Percentiles rank a stretch among this genome's conserved stretches.
These are phyloP conservation scores for Catocala sponsa DNA, from an alignment of 2,888 invertebrate species.

Conservation along the genomic window DNA sequence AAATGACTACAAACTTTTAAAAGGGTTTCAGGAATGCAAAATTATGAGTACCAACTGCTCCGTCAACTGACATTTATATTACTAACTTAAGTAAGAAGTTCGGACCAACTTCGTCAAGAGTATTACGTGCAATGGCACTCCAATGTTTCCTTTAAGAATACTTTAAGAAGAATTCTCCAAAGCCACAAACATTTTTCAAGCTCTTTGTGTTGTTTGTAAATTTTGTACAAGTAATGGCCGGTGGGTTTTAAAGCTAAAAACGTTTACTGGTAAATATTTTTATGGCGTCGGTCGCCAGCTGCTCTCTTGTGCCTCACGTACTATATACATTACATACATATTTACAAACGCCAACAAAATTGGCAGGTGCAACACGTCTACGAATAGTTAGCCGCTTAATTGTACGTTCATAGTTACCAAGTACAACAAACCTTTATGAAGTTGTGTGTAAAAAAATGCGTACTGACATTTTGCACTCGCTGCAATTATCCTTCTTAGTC, in stretches of 20 bases:
- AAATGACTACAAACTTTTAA: not conserved
- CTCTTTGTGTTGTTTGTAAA: conserved; percentile 19
- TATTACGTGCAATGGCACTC: conserved; percentile 21
- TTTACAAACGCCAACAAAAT: conserved; percentile 18
- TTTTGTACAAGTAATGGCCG: conserved; percentile 27
- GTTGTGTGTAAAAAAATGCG: conserved; percentile 29
- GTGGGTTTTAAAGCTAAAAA: conserved; percentile 17
- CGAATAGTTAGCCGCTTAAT: conserved; percentile 29
- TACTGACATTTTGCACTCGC: conserved; percentile 28
- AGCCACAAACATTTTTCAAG: conserved; percentile 19
- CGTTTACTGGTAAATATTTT: conserved; percentile 17
- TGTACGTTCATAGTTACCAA: conserved; percentile 14
- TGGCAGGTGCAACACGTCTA: conserved; percentile 41
- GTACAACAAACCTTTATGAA: conserved; percentile 17
- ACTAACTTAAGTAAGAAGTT: conserved; percentile 35
- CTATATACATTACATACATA: conserved; percentile 13
- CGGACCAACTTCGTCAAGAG: conserved; percentile 27
- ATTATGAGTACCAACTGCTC: not conserved
- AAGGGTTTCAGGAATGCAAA: conserved; percentile 15
- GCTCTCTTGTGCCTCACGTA: conserved; percentile 25
- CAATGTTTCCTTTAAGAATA: conserved; percentile 14
- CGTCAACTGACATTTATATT: not conserved
- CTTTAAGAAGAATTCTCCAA: conserved; percentile 18
- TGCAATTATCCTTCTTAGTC: conserved; percentile 31
- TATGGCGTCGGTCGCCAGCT: conserved; percentile 33